These are phyloP conservation scores for Lamprotornis superbus DNA, from an alignment of 2,113 vertebrate species.

Conservation along the genomic window DNA sequence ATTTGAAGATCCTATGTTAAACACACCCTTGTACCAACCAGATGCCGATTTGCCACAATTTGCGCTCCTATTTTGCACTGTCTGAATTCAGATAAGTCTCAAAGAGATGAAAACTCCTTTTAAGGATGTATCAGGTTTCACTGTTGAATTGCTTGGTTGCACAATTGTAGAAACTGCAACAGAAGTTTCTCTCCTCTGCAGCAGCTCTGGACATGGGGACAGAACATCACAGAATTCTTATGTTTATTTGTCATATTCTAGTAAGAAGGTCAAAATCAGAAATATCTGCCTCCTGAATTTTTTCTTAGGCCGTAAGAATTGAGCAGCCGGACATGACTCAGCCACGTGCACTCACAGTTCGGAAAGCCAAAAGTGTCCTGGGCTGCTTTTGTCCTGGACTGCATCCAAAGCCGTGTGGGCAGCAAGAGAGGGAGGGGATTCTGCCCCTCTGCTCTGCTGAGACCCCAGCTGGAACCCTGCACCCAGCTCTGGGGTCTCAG, in stretches of 20 bases:
- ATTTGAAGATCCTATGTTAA: neutral
- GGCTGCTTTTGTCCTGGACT: neutral
- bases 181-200: neutral
- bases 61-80: neutral
- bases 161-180: neutral
- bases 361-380: neutral
- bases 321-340: neutral
- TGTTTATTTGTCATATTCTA: neutral
- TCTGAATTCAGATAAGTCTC: neutral
- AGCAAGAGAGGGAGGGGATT: neutral
- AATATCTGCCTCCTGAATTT: neutral
- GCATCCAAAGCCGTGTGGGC: neutral
- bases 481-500: neutral
- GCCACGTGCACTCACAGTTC: neutral
- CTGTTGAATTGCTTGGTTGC: neutral
- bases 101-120: neutral
- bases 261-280: neutral
- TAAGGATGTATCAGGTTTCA: neutral
- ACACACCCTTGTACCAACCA: rapidly evolving
- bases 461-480: neutral
- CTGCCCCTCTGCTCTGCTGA: neutral
- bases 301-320: neutral
- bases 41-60: neutral
- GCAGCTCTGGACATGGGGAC: neutral
- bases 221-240: neutral